These are phyloP conservation scores for Muscina levida DNA, from an alignment of 2,888 invertebrate species.

Conservation along the genomic window DNA sequence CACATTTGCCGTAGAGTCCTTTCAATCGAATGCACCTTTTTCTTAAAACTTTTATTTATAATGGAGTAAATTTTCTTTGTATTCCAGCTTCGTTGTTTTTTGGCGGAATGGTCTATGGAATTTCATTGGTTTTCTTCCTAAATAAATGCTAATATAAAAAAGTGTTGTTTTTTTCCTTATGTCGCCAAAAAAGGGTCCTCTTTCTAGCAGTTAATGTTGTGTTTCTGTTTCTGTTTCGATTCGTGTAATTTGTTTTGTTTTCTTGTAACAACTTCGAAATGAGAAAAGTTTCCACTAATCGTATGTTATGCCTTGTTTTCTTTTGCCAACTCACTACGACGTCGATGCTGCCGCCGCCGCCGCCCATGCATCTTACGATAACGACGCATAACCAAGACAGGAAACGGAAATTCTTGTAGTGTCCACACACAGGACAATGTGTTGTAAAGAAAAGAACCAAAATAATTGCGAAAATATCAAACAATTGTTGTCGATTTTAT, in stretches of 20 bases:
- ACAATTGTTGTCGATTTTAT: conserved; percentile 52
- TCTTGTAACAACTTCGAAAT: conserved; percentile 60
- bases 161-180: conserved; percentile 22
- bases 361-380: not conserved
- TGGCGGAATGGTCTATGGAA: not conserved
- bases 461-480: conserved; percentile 36
- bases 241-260: conserved; percentile 59
- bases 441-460: conserved; percentile 7
- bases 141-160: conserved; percentile 55
- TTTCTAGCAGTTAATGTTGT: conserved; percentile 49
- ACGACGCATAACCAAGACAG: not conserved
- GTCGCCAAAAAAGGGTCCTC: conserved; percentile 27
- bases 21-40: conserved; percentile 51
- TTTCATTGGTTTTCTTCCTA: conserved; percentile 14
- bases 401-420: conserved; percentile 36
- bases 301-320: conserved; percentile 56
- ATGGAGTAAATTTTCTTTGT: conserved; percentile 40
- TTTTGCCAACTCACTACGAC: not conserved
- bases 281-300: conserved; percentile 64
- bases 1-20: not conserved
- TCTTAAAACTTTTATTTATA: conserved; percentile 17
- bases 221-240: conserved; percentile 22
- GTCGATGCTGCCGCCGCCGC: not conserved
- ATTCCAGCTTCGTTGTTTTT: conserved; percentile 25
- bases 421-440: conserved; percentile 37